These are phyloP conservation scores for Entomobrya proxima DNA, from an alignment of 2,888 invertebrate genomes.

Conservation along the genomic window DNA sequence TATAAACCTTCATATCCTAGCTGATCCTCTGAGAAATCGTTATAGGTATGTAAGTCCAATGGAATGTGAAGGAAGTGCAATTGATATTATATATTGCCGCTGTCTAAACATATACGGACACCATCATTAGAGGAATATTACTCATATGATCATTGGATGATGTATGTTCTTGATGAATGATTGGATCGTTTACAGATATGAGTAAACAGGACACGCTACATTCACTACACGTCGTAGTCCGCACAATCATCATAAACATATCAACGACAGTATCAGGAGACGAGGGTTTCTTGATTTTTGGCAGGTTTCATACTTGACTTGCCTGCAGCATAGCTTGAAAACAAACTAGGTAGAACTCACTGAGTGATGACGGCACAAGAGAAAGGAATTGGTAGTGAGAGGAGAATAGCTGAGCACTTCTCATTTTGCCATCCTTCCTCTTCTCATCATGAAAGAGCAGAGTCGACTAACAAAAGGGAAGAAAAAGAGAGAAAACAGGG, in stretches of 20 bases:
- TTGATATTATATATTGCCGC: no score
- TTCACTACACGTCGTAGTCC: not conserved
- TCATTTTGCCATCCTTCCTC: not conserved
- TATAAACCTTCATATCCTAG: no score
- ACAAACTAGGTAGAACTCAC: no score
- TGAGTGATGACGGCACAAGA: no score
- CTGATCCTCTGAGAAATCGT: no score
- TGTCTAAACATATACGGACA: no score
- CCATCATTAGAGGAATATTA: not conserved
- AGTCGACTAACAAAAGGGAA: not conserved
- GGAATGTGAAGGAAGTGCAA: no score
- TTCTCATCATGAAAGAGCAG: not conserved
- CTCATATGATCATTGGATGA: no score
- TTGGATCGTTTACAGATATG: slow-evolving; percentile 20
- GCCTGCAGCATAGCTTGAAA: not conserved
- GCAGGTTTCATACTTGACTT: not conserved
- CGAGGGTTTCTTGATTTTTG: not conserved
- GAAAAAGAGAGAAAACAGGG: not conserved
- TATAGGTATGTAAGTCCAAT: no score
- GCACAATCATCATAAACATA: not conserved
- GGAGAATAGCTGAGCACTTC: no score
- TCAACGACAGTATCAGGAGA: not conserved
- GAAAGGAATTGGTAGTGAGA: no score
- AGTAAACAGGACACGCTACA: not conserved
- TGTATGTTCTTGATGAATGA: not conserved